Evolutionary conservation across 2,888 invertebrate genomes (phyloP), one percentile per base, ranked within the genome.

Genomic region (Crocallis elinguaria): DNA sequence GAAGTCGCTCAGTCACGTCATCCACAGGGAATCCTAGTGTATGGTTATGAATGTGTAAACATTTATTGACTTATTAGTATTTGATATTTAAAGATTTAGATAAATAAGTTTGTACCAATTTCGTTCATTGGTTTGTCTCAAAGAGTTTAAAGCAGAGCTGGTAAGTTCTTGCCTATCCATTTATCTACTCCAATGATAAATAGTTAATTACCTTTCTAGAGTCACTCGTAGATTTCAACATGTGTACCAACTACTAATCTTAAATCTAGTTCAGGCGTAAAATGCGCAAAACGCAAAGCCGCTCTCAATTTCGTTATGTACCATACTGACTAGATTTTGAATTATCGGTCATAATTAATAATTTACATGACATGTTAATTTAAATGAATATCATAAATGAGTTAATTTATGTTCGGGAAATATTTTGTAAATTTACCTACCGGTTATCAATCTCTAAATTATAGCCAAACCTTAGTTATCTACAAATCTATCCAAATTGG

Each of bases 311-410:
- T 23, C 17, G 17, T 5, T 39, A 7, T 37, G 12, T 17, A 36
- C 13, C 19, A 8, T n/a, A 35, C 35, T 14, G 29, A 29, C 41
- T 29, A 16, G 25, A 23, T 25, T 33, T 23, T 42, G 23, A 39
- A 41, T 48, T 42, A 42, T 42, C 12, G 49, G 21, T 23, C 8
- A 32, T 43, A 37, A 42, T 30, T 50, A 30, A 25, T 7, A 17
- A 50, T 17, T 37, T 21, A 42, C 41, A 27, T 29, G 30, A 37
- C 30, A 43, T 17, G 23, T 30, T 30, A 37, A 49, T 50, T 43
- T 43, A 21, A 43, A 36, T 8, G 30, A 30, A 3, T 23, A 21
- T 25, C 35, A 29, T 14, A 21, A 33, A 27, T 14, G 13, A 39
- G 19, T 35, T 27, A 35, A 7, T 27, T 27, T 16, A 38, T 38